A percentile compares a stretch with the other conserved stretches of the same genome.
phyloP scores from a whole-genome alignment of 2,113 vertebrate species.

The Procavia capensis region DNA sequence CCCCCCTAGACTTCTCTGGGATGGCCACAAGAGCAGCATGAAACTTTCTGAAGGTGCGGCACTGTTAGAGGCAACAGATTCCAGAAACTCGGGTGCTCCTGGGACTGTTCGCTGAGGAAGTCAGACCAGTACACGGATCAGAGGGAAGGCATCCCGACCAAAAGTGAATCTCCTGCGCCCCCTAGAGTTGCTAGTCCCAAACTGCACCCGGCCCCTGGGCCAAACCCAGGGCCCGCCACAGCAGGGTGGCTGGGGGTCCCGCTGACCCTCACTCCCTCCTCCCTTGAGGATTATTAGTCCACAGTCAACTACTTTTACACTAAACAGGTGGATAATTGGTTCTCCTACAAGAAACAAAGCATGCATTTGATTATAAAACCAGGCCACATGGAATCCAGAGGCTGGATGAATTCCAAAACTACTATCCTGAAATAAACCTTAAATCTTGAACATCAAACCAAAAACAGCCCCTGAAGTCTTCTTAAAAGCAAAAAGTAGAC shows the following conservation, averaged over 20 bases:
- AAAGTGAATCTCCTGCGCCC: not conserved
- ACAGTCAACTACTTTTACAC: not conserved
- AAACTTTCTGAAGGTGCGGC: not conserved
- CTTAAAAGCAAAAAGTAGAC: too few species aligned
- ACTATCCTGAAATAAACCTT: too few species aligned
- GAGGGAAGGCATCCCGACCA: not conserved
- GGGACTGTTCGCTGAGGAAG: not conserved
- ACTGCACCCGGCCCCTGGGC: not conserved
- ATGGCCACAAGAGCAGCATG: not conserved
- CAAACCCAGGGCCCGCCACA: not conserved
- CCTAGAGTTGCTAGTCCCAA: not conserved
- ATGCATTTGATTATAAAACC: not conserved
- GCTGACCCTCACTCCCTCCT: not conserved
- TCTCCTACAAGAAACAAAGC: not conserved
- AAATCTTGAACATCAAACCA: too few species aligned
- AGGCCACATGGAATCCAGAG: not conserved
- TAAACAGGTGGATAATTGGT: not conserved
- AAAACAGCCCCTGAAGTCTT: too few species aligned
- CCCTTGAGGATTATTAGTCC: not conserved
- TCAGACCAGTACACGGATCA: not conserved
- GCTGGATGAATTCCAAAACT: too few species aligned
- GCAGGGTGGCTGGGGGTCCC: not conserved
- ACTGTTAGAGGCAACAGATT: not conserved
- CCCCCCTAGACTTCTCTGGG: not conserved
- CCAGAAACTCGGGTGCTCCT: not conserved